Conservation (phyloP, 2,888 invertebrate genomes). For the Aporophyla lueneburgensis region DNA sequence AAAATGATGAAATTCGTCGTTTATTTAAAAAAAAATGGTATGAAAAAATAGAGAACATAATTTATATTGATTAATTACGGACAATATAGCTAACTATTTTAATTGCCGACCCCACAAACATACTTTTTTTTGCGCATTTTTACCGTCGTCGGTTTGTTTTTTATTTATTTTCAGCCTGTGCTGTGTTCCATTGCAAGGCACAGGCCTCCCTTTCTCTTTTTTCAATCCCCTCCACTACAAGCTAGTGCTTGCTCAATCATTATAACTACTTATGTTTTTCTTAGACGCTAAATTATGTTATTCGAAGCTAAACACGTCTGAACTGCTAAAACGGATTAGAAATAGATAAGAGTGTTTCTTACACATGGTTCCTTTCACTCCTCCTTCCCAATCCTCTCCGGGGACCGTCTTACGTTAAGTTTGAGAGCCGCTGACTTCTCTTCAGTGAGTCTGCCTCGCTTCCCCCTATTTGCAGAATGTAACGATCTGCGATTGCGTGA, state of each 20-base stretch:
- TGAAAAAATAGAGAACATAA: background rate
- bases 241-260: background rate
- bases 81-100: background rate
- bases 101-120: background rate
- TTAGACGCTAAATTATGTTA: background rate
- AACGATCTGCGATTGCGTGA: conserved; percentile 59
- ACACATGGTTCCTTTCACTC: background rate
- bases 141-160: background rate
- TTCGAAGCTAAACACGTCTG: background rate
- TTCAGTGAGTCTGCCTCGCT: conserved; percentile 27
- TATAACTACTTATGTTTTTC: background rate
- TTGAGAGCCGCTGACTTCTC: conserved; percentile 46
- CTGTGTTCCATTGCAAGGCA: background rate
- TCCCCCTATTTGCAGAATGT: conserved; percentile 50
- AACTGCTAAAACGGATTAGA: background rate
- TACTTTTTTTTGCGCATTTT: background rate
- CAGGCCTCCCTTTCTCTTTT: background rate
- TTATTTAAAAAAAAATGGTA: background rate
- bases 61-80: background rate
- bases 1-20: background rate
- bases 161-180: background rate
- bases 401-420: background rate
- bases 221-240: background rate
- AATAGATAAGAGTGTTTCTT: background rate
- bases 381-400: background rate